Evolutionary conservation across 2,113 vertebrate genomes (phyloP).

Genomic region (Melanotaenia duboulayi): DNA sequence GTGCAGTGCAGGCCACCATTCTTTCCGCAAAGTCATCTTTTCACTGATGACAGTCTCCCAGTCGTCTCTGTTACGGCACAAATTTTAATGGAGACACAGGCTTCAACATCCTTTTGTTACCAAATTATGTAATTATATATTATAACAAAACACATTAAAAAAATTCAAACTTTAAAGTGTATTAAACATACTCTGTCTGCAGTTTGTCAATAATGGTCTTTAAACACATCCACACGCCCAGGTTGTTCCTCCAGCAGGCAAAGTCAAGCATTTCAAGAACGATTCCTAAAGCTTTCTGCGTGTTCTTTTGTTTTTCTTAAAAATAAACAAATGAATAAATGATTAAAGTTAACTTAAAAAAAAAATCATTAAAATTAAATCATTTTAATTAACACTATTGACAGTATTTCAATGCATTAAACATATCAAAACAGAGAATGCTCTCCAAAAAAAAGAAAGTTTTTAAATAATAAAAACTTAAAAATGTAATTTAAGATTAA

Average conservation of each 20-base stretch:
- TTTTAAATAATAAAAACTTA: neutral
- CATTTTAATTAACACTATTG: too few species aligned
- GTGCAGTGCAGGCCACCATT: slow-evolving; percentile 91
- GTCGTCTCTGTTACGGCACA: slow-evolving; percentile 37
- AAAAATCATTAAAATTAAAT: too few species aligned
- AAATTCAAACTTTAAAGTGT: neutral
- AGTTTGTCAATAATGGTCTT: slow-evolving; percentile 77
- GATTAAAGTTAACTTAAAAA: neutral
- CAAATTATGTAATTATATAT: neutral
- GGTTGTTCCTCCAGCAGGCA: slow-evolving; percentile 85
- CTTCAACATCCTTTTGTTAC: neutral
- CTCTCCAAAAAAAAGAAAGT: neutral
- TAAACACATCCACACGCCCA: slow-evolving; percentile 86
- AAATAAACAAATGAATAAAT: neutral
- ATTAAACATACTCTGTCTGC: slow-evolving; percentile 49
- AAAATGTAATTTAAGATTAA: neutral
- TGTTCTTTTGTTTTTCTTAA: slow-evolving; percentile 78
- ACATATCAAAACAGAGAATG: neutral
- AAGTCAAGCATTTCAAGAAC: slow-evolving; percentile 89
- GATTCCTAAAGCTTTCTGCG: slow-evolving; percentile 81
- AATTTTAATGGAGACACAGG: neutral
- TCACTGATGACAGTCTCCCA: slow-evolving; percentile 68
- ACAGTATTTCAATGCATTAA: neutral
- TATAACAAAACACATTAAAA: too few species aligned
- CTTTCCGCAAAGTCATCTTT: slow-evolving; percentile 84